Evolutionary conservation across 2,113 vertebrate genomes (phyloP).

Genomic region (Hypanus sabinus): DNA sequence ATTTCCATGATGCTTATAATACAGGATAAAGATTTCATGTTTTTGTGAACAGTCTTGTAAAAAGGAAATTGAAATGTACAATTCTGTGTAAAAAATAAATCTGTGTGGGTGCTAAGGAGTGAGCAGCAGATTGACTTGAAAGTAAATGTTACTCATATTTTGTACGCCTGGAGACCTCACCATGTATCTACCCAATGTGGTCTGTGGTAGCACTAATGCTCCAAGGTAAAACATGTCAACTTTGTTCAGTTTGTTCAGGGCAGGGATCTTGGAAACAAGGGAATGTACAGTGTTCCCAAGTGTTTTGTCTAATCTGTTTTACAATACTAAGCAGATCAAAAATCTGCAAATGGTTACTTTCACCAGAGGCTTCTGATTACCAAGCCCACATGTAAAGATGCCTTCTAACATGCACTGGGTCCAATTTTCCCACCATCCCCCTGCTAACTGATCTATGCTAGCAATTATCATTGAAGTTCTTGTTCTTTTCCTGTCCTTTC

Average conservation of each 20-base stretch:
- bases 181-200: neutral
- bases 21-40: neutral
- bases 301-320: constrained; percentile 5
- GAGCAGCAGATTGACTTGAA: neutral
- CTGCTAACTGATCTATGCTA: neutral
- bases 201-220: constrained; percentile 10
- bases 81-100: neutral
- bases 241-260: constrained; percentile 19
- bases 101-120: neutral
- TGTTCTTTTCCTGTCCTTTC: neutral
- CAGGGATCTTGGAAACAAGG: neutral
- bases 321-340: neutral
- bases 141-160: neutral
- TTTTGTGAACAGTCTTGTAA: neutral
- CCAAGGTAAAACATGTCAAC: neutral
- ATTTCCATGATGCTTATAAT: neutral
- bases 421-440: neutral
- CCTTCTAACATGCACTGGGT: neutral
- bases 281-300: neutral
- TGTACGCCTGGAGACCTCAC: neutral
- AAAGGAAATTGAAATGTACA: neutral
- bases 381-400: neutral
- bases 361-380: constrained; percentile 14
- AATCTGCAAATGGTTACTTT: constrained; percentile 26
- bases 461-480: neutral